Evolutionary conservation across 2,888 invertebrate genomes (phyloP).

Genomic region (Brachylomia viminalis): DNA sequence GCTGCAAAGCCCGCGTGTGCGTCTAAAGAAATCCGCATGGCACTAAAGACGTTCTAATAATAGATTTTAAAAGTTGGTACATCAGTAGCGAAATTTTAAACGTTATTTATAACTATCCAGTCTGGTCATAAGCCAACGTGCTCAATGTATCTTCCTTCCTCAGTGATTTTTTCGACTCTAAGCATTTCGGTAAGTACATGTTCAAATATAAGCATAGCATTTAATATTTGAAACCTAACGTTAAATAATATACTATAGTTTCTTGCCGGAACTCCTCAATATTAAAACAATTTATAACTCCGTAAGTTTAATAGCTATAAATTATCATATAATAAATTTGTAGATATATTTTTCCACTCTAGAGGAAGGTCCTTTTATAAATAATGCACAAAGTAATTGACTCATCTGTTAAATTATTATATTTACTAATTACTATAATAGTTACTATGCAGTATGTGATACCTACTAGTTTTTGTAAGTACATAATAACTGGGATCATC

Average conservation of each 20-base stretch:
- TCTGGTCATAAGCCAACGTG: not conserved
- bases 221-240: not conserved
- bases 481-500: not conserved
- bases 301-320: conserved; percentile 17
- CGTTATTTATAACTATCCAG: not conserved
- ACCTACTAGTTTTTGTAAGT: conserved; percentile 19
- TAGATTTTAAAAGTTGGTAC: not conserved
- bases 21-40: not conserved
- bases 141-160: conserved; percentile 8
- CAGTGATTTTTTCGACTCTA: not conserved
- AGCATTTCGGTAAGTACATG: not conserved
- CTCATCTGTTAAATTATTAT: conserved; percentile 15
- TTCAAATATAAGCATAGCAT: not conserved
- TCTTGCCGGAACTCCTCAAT: not conserved
- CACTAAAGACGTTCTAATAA: not conserved
- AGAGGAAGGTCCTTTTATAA: conserved; percentile 9
- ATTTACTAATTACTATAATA: conserved; percentile 5
- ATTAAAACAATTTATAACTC: conserved; percentile 11
- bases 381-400: conserved; percentile 27
- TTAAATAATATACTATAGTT: too few relatives aligned
- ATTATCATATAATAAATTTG: not conserved
- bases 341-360: conserved; percentile 29
- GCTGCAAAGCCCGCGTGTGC: not conserved
- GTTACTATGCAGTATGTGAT: conserved; percentile 10
- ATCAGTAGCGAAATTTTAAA: not conserved